Base-by-base conservation (phyloP, 2,797 vertebrate genomes). In the Neostethus bicornis region DNA sequence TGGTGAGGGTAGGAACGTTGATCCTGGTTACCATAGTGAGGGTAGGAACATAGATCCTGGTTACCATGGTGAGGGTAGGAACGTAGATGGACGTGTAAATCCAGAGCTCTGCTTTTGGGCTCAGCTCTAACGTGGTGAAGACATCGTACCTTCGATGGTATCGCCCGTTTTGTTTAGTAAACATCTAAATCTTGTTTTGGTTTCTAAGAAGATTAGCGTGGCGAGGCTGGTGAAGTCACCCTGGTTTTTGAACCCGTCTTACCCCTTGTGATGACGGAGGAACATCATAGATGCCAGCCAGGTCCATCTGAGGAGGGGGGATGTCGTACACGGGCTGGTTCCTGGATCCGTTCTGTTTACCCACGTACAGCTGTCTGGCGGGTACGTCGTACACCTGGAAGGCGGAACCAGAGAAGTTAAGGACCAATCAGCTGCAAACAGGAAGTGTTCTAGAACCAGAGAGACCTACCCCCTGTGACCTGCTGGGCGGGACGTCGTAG, bases 361-460 rank as follows among this genome's bases (percentile, higher is more conserved):
- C 69, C 0, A 87, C 71, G 73, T 90, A 94, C 76, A 87, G 67
- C 0, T 93, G 92, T 32, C 91, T 83, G 0, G 94, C 91, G 7
- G 95, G 96, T 60, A 96, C 84, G 74, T 99, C 96, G 2, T 99
- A 98, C 24, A 97, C 92, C 97, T 99, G 83, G 44, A 68, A 79
- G 81, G 93, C 87, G 64, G 51, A 32, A 31, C 21, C 2, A 37
- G 35, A 20, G 0, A 16, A 56, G 1, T 57, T 7, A 4, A 49
- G 37, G 2, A 31, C 8, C 23, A 29, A 25, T 25, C 25, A 26
- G 12, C 32, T 34, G 32, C n/a, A n/a, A n/a, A 25, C 3, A 14
- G n/a, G 24, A 8, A 23, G 3, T 17, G 52, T 24, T n/a, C n/a
- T 44, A 24, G 24, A 51, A 55, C 38, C 21, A 3, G 60, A 61